Conservation (phyloP, 2,797 vertebrate species). For the Helicolenus hilgendorfi region DNA sequence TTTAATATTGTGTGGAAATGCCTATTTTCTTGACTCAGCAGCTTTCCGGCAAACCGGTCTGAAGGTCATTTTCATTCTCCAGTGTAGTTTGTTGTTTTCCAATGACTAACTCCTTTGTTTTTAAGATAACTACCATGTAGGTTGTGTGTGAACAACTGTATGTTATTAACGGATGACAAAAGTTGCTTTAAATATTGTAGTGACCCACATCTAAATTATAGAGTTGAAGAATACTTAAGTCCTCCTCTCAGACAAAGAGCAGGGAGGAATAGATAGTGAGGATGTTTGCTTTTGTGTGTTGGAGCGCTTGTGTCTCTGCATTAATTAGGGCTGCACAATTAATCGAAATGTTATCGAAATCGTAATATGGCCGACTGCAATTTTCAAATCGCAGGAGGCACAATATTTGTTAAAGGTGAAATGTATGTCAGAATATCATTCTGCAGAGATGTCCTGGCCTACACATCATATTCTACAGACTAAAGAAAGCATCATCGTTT, state of each 20-base stretch:
- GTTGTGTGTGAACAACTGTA: not conserved
- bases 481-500: too few relatives aligned
- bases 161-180: slow-evolving; percentile 2
- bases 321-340: too few relatives aligned
- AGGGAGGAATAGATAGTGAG: not conserved
- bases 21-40: not conserved
- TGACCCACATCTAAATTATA: not conserved
- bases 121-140: not conserved
- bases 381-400: too few relatives aligned
- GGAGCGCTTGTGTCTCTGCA: not conserved
- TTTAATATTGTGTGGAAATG: not conserved
- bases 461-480: too few relatives aligned
- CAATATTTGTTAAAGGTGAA: too few relatives aligned
- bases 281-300: not conserved
- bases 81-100: not conserved
- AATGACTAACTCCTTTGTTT: not conserved
- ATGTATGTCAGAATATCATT: too few relatives aligned
- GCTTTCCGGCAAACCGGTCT: not conserved
- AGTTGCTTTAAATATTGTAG: slow-evolving; percentile 11
- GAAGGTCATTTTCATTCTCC: not conserved
- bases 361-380: too few relatives aligned
- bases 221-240: not conserved
- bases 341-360: too few relatives aligned
- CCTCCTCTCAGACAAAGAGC: not conserved
- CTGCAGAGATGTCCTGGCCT: too few relatives aligned